phyloP scores from a whole-genome alignment of 2,797 vertebrate genomes.

The Halcyon chelicuti region DNA sequence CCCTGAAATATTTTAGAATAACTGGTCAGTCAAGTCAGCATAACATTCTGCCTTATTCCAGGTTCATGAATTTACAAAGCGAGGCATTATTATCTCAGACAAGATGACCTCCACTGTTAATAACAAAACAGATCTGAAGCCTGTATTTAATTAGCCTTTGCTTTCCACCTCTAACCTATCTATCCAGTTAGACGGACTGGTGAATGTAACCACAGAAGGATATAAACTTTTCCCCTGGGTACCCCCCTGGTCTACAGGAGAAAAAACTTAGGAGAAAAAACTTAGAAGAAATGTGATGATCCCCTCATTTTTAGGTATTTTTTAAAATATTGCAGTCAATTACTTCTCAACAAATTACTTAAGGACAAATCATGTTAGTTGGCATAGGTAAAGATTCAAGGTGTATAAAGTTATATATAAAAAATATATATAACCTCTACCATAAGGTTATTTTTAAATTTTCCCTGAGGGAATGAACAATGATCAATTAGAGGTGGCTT shows the following conservation, averaged over 20 bases:
- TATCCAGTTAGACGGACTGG: neutral
- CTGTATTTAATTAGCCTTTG: neutral
- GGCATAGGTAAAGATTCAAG: neutral
- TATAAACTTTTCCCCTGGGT: neutral
- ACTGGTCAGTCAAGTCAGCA: neutral
- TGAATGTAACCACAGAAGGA: conserved; percentile 46
- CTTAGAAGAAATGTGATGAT: neutral
- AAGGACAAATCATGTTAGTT: neutral
- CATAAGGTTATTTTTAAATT: neutral
- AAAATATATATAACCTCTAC: neutral
- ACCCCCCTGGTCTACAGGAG: neutral
- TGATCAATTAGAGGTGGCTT: conserved; percentile 17
- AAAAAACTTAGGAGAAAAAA: conserved; percentile 14
- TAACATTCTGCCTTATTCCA: neutral
- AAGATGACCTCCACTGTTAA: neutral
- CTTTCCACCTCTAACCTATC: neutral
- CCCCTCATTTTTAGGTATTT: neutral
- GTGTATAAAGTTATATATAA: no score
- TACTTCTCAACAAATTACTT: conserved; percentile 1
- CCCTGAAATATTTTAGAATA: neutral
- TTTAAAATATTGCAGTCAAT: neutral
- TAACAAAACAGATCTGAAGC: neutral
- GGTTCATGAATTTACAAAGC: neutral
- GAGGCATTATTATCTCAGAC: neutral
- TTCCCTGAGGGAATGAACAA: neutral